Evolutionary conservation across 2,888 invertebrate species (phyloP).

Genomic region (Tyria jacobaeae): DNA sequence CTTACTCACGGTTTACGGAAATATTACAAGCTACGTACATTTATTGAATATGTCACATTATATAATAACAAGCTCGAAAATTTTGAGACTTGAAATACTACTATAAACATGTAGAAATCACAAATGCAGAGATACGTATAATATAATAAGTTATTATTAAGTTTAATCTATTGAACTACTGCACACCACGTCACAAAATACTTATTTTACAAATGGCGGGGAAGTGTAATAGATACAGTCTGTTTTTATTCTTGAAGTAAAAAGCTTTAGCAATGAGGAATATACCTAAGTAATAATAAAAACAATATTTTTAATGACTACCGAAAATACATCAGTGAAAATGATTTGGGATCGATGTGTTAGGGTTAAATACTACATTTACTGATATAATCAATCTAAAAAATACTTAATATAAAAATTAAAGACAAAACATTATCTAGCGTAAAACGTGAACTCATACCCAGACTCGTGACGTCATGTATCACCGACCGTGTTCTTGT

Average conservation of each 20-base stretch:
- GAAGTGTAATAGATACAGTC: too few relatives aligned
- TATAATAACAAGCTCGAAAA: conserved; percentile 12
- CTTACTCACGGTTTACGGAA: background rate
- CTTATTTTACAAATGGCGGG: background rate
- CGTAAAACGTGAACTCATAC: background rate
- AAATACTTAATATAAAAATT: conserved; percentile 5
- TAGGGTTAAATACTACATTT: background rate
- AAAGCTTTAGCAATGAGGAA: too few relatives aligned
- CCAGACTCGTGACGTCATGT: conserved; percentile 1
- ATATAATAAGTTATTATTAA: background rate
- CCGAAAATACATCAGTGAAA: background rate
- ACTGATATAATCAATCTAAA: background rate
- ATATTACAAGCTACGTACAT: conserved; percentile 1
- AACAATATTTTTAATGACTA: background rate
- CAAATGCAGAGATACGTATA: background rate
- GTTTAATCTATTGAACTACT: background rate
- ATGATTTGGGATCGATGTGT: background rate
- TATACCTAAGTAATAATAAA: too few relatives aligned
- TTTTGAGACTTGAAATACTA: background rate
- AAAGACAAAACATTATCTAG: background rate
- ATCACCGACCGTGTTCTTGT: background rate
- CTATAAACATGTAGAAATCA: background rate
- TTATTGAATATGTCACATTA: conserved; percentile 12
- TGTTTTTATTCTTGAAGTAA: background rate
- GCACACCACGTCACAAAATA: background rate